Percentiles rank a stretch among this genome's conserved stretches.
Evolutionary conservation across 2,888 invertebrate genomes (phyloP).

Genomic region (Macrostomum cliftonense): DNA sequence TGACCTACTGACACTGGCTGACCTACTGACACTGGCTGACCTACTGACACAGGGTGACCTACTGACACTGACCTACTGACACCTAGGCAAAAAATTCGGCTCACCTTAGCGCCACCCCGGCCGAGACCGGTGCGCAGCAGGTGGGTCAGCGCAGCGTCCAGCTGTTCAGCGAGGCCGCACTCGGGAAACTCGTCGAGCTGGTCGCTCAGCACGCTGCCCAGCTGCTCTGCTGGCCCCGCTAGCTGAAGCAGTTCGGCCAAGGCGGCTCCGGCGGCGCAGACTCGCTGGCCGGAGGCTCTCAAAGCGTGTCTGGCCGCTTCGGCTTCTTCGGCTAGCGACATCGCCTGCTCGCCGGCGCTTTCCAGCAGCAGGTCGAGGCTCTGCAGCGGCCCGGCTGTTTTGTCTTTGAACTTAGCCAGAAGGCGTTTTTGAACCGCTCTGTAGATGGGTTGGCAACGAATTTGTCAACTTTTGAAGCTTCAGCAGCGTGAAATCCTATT

Average conservation of each 20-base stretch:
- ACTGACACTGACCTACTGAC: too few relatives aligned
- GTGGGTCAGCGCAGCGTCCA: constrained; percentile 49
- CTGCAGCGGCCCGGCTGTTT: constrained; percentile 49
- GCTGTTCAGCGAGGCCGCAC: constrained; percentile 46
- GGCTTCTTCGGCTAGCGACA: constrained; percentile 33
- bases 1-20: too few relatives aligned
- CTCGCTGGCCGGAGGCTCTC: neutral
- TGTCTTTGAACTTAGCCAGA: constrained; percentile 56
- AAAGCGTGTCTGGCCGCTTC: constrained; percentile 20
- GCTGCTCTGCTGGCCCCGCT: neutral
- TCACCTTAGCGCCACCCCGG: constrained; percentile 4
- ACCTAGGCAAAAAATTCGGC: too few relatives aligned
- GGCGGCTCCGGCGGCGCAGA: constrained; percentile 1
- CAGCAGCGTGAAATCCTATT: too few relatives aligned
- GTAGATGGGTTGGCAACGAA: too few relatives aligned
- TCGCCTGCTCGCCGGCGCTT: constrained; percentile 48
- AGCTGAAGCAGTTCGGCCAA: constrained; percentile 2
- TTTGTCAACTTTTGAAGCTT: too few relatives aligned
- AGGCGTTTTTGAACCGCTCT: constrained; percentile 55
- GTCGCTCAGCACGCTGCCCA: constrained; percentile 7
- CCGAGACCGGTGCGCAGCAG: constrained; percentile 44
- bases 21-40: too few relatives aligned
- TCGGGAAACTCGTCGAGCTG: constrained; percentile 3
- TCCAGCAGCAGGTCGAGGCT: constrained; percentile 53
- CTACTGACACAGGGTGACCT: too few relatives aligned